Base-by-base conservation (phyloP, 2,888 invertebrate species). In the Folsomia manolachei region DNA sequence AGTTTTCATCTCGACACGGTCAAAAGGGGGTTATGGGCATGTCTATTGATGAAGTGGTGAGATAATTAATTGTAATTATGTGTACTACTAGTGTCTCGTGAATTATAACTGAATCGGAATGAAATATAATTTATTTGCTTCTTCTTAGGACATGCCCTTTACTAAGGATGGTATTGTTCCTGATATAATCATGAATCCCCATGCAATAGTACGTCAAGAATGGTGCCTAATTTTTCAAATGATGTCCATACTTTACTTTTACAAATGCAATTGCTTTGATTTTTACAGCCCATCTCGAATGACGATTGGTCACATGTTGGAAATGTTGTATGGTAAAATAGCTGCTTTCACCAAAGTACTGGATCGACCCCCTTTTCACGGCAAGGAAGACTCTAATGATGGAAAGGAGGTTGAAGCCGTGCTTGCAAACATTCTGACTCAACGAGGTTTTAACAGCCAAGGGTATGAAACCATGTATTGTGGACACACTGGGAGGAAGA, bases 21-120 rank as follows among this genome's bases (percentile, higher is more conserved):
- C 88, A 88, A 82, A 88, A 88, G 82, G 88, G 88, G 79, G 89
- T 88, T 1, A 88, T 88, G 83, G 88, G 88, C 67, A 88, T 88
- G 80, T 85, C 87, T 74, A 88, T 87, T 82, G 82, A 86, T 62
- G 85, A 85, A 78, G 86, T 86, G 82, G 85, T 85, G 73, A 73
- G 77, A 52, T n/a, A 21, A 27, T 21, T 14, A 27, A 60, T 39
- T 27, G 27, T 2, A 14, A 24, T 9, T 27, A 9, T 2, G 19
- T 67, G 70, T n/a, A 65, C 25, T 61, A 4, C 24, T 65, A 51
- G 70, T 63, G 25, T 53, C 23, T 11, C n/a, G n/a, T n/a, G n/a
- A n/a, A n/a, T 27, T 14, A 25, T 66, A 11, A 21, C 7, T 63
- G 63, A 27, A 24, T 60, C 24, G 27, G 11, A n/a, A n/a, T 9